Conservation (phyloP, 2,888 invertebrate genomes). For the Lasioglossum morio region DNA sequence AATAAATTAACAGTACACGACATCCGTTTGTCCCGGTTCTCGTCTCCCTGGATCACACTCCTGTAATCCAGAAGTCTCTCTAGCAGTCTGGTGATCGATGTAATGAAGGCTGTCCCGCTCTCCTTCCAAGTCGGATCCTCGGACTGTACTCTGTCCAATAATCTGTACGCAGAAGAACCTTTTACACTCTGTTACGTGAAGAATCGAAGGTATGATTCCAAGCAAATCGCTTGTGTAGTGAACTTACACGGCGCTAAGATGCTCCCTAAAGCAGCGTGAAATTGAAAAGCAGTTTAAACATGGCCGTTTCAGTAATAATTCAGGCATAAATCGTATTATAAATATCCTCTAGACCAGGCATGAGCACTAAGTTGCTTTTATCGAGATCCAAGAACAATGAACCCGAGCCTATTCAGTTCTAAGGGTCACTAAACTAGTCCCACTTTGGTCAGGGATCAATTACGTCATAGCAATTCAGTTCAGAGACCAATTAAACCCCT, state of each 20-base stretch:
- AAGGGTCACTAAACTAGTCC: not conserved
- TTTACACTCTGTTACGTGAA: not conserved
- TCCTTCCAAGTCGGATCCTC: slow-evolving; percentile 96
- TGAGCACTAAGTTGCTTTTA: not conserved
- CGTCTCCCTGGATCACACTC: slow-evolving; percentile 97
- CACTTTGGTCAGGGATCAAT: not conserved
- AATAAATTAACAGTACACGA: slow-evolving; percentile 97
- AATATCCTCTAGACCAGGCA: not conserved
- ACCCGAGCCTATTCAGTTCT: not conserved
- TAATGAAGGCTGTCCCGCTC: slow-evolving; percentile 96
- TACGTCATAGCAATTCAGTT: not conserved
- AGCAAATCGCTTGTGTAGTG: slow-evolving; percentile 28
- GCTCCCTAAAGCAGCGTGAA: slow-evolving; percentile 89
- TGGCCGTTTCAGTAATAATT: not conserved
- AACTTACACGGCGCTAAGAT: slow-evolving; percentile 97
- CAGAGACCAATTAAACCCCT: not conserved
- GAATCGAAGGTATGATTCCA: not conserved
- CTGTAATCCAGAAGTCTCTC: slow-evolving; percentile 97
- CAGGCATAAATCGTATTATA: too few relatives aligned
- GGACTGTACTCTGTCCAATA: slow-evolving; percentile 93
- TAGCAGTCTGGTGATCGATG: slow-evolving; percentile 94
- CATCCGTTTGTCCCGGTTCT: slow-evolving; percentile 97
- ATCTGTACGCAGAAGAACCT: slow-evolving; percentile 84
- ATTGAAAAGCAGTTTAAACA: slow-evolving; percentile 51
- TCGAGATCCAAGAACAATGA: not conserved